Evolutionary conservation across 2,888 invertebrate genomes (phyloP), one percentile per base, ranked within the genome.

Genomic region (Agrilus cyanescens): DNA sequence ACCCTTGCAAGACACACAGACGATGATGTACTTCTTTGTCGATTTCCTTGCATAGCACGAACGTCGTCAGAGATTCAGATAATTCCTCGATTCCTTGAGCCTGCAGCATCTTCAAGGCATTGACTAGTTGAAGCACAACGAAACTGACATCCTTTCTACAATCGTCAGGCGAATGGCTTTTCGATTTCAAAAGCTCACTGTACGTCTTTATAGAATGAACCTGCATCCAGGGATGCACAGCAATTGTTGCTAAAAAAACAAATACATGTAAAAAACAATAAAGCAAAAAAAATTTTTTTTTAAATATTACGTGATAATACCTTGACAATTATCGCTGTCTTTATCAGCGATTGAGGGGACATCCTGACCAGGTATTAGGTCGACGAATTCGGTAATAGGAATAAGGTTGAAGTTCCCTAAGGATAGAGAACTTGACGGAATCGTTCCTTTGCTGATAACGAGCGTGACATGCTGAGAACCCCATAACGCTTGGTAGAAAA

Each of bases 81-180:
- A 85, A 72, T 54, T 88, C 87, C 58, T 89, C 88, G 16, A 85
- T 80, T 2, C 87, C 88, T 51, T 85, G 77, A 1, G 85, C 83
- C 63, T 89, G 88, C 16, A 89, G 69, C 57, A 80, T 82, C 61
- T 88, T 88, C 51, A 89, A 67, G 0, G 84, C 85, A 52, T 85
- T 86, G 18, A 88, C 81, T 46, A 88, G 68, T 57, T 89, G 89
- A 41, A 88, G 70, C 69, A 87, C 74, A 50, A 87, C 75, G 60
- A 89, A 85, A 48, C 80, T 80, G 33, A 82, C 79, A 52, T 86
- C 86, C 37, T 75, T 70, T 46, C 68, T 71, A 53, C 67, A 65
- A 13, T 71, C 71, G 13, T 64, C 63, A 29, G 49, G 52, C 59
- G 67, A 49, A 46, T 53, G 53, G 8, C 48, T 20, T 57, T 71